Conservation (phyloP, 2,888 invertebrate genomes). For the Eupithecia insigniata region DNA sequence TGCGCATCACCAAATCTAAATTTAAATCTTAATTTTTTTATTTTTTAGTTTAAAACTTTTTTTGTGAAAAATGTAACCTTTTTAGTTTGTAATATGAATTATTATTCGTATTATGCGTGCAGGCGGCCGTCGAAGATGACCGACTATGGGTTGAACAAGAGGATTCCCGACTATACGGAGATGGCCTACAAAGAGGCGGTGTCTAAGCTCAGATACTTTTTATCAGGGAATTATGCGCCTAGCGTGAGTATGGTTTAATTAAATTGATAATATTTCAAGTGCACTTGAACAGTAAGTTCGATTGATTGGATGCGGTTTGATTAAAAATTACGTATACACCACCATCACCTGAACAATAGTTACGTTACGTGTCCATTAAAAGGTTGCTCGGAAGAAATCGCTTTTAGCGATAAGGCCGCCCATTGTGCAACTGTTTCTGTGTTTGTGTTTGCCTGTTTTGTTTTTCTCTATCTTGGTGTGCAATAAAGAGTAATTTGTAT, state of each 20-base stretch:
- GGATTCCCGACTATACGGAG: constrained; percentile 91
- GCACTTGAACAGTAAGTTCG: neutral
- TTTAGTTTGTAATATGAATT: constrained; percentile 42
- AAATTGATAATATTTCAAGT: constrained; percentile 17
- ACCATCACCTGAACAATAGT: too few relatives aligned
- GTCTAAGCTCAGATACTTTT: constrained; percentile 89
- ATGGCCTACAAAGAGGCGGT: constrained; percentile 93
- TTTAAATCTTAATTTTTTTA: constrained; percentile 55
- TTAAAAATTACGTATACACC: neutral
- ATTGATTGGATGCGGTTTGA: neutral
- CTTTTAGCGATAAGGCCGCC: too few relatives aligned
- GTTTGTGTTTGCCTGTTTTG: too few relatives aligned
- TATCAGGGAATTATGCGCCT: constrained; percentile 90
- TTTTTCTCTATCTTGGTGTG: too few relatives aligned
- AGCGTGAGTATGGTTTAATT: constrained; percentile 68
- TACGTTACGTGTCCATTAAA: too few relatives aligned
- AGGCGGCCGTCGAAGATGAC: constrained; percentile 78
- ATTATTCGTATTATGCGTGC: constrained; percentile 65
- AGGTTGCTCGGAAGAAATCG: too few relatives aligned
- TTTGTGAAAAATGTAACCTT: constrained; percentile 50
- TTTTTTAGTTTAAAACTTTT: constrained; percentile 51
- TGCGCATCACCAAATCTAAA: constrained; percentile 65
- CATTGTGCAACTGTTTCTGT: too few relatives aligned
- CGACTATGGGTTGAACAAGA: constrained; percentile 79
- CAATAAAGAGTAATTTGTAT: too few relatives aligned